Conservation (phyloP, 2,113 vertebrate species). For the Empidonax traillii region DNA sequence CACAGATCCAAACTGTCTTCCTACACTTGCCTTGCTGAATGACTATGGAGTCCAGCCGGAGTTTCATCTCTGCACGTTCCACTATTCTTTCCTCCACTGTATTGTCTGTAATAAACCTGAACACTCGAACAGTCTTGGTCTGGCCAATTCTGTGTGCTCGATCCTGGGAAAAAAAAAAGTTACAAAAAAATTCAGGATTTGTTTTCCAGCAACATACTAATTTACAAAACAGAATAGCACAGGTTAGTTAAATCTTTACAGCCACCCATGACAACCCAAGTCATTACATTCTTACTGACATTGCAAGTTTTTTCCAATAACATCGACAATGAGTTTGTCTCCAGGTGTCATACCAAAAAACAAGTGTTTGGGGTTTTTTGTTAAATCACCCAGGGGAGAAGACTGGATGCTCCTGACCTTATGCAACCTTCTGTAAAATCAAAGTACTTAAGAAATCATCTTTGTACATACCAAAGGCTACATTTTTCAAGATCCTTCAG, state of each 20-base stretch:
- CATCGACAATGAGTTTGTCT: accelerated
- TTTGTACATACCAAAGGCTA: not conserved
- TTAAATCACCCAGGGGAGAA: not conserved
- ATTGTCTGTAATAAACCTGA: constrained; percentile 97
- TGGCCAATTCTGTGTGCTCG: constrained; percentile 98
- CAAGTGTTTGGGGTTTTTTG: accelerated
- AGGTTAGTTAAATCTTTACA: not conserved
- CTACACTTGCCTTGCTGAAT: constrained; percentile 90
- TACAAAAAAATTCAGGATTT: not conserved
- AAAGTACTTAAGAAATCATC: not conserved
- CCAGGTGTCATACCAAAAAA: not conserved
- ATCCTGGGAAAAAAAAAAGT: constrained; percentile 76
- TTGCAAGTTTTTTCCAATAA: not conserved
- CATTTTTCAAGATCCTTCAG: not conserved
- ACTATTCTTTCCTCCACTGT: constrained; percentile 98
- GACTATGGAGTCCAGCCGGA: constrained; percentile 95
- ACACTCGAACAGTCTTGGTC: constrained; percentile 93
- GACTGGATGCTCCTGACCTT: not conserved
- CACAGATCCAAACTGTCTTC: accelerated
- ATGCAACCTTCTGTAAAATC: not conserved
- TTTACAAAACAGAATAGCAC: not conserved
- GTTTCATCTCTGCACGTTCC: constrained; percentile 97
- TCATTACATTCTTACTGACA: not conserved
- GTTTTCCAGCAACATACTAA: not conserved
- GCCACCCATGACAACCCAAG: too few relatives aligned